Base-by-base conservation (phyloP, 2,888 invertebrate species). In the Gymnocheta viridis region DNA sequence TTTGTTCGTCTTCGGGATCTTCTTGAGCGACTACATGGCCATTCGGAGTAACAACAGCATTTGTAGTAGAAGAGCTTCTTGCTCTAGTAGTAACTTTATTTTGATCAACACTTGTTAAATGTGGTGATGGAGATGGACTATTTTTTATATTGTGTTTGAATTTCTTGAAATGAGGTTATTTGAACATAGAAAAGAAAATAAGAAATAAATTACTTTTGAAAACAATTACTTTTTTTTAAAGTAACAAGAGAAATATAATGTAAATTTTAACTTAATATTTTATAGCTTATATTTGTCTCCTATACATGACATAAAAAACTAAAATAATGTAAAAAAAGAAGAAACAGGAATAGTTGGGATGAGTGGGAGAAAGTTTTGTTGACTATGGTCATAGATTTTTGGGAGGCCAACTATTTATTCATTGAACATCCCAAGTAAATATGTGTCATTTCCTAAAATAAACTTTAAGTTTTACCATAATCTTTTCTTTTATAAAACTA, bases 401-500 rank as follows among this genome's bases (percentile, higher is more conserved):
- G 24, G 19, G 17, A 4, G 7, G 4, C 19, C 49, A 67, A 60
- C 70, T 64, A 29, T 66, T 27, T 56, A 38, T 60, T 24, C 49
- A 56, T 51, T 67, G 44, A 49, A 56, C 54, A 38, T 66, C 66
- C 27, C 58, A 67, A 47, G 17, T 47, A 58, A 44, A 54, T 44
- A 73, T 66, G 47, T 64, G 60, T 76, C 32, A 72, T 70, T 70
- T 67, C 67, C 51, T 69, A 73, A 80, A 74, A 72, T 67, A 84
- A 84, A 83, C 80, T 81, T 84, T 56, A 73, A 81, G 84, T 77
- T 84, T 77, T 32, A 44, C 38, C 64, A 76, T 51, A 66, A 49
- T 70, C 69, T 74, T 66, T 44, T 79, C 19, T 72, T 78, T 44
- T 60, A 64, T 77, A 70, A 70, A 69, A 74, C 77, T 77, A 84